These are phyloP conservation scores for Chaenogobius annularis DNA, from an alignment of 2,113 vertebrate genomes.

Conservation along the genomic window DNA sequence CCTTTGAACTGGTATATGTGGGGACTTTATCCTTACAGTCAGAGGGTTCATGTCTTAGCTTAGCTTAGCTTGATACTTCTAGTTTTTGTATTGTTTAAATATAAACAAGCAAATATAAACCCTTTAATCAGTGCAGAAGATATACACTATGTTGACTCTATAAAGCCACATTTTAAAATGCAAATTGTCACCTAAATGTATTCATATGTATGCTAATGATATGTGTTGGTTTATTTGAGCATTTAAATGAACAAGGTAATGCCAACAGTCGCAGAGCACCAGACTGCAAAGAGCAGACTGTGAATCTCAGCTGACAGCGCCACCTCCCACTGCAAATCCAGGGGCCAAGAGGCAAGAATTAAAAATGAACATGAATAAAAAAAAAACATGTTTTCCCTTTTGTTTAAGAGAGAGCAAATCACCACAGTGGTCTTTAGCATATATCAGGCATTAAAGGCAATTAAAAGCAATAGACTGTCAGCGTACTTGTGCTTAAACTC, in stretches of 20 bases:
- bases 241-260: conserved; percentile 32
- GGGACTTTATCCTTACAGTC: not conserved
- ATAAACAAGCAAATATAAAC: not conserved
- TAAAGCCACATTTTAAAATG: conserved; percentile 3
- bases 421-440: not conserved
- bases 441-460: conserved; percentile 1
- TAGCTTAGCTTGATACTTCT: too few species aligned
- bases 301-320: conserved; percentile 13
- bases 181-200: conserved; percentile 15
- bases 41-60: not conserved
- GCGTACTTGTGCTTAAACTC: not conserved
- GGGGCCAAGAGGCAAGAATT: conserved; percentile 14
- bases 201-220: conserved; percentile 22
- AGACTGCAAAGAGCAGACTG: not conserved
- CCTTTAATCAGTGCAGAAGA: not conserved
- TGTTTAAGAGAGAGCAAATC: conserved; percentile 7
- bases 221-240: conserved; percentile 15
- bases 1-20: not conserved
- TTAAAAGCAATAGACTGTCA: not conserved
- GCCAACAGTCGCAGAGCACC: conserved; percentile 21
- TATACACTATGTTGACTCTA: not conserved
- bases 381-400: not conserved
- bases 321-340: conserved; percentile 7
- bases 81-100: not conserved
- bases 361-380: conserved; percentile 9